Base-by-base conservation (phyloP, 1,140 invertebrate species). In the Potamilus streckersoni region DNA sequence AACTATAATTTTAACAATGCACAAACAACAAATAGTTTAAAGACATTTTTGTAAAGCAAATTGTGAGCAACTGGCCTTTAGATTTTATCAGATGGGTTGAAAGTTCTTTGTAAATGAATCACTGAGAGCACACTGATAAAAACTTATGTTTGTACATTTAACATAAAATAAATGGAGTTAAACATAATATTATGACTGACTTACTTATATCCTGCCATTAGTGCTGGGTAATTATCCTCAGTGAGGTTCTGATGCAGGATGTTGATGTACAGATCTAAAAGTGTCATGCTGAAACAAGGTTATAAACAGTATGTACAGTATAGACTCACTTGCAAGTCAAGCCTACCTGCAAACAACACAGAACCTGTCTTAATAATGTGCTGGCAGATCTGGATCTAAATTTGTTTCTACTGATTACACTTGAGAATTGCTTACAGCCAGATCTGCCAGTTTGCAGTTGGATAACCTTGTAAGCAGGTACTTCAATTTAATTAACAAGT, bases 201-300 rank as follows among this genome's bases (percentile, higher is more conserved):
- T 82, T 23, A n/a, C n/a, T n/a, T 79, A 69, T 79, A 84, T 56
- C 80, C 80, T 55, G 91, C 89, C 19, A 96, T 88, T 11, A 91
- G 90, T 4, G 95, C 95, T 49, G 94, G 93, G 90, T 96, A 97
- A 1, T 94, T 90, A 84, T 94, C 93, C 90, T 96, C 95, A 76
- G 90, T 88, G 20, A 95, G 86, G 27, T 93, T 85, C 69, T 94
- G 92, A 38, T 90, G 89, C 1, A 95, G 83, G 20, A 93, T 82
- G 71, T 89, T 88, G 23, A 93, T 86, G 83, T 93, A 93, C 16
- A 95, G 84, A 66, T 94, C 92, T 79, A 92, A 85, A 90, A 94
- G 87, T 13, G 89, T 91, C 61, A 91, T 84, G 78, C 93, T 94
- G 80, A 81, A 90, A 90, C 55, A 78, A 86, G 16, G 76, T 58